Evolutionary conservation across 2,888 invertebrate species (phyloP), one percentile per base, ranked within the genome.

Genomic region (Cheilosia grossa): DNA sequence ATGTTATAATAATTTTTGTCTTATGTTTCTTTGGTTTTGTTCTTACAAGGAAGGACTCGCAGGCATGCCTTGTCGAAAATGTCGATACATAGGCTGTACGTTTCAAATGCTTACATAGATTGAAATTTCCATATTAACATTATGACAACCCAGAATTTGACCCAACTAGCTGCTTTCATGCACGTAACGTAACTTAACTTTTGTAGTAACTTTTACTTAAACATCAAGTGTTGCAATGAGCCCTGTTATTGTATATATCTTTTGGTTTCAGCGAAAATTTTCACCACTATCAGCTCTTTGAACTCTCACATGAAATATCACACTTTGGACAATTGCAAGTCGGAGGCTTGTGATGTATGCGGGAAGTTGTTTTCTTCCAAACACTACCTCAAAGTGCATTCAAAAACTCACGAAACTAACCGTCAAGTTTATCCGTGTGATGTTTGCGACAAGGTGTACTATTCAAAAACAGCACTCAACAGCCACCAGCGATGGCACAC

Each of bases 401-500:
- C 5, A 15, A 67, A 9, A 42, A 49, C 47, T 2, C 80, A 80
- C 9, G 61, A 61, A 1, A 19, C 37, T 21, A 40, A 54, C 4
- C 73, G 74, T 3, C 59, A 37, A 13, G 13, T 21, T 6, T 80
- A 37, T 19, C 2, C 24, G 2, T 88, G 88, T 54, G 61, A 40
- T 27, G 61, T 83, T 10, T 88, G 88, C 40, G 82, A 86, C 5
- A 88, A 88, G 49, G 44, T 87, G 30, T 88, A 88, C 54, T 72
- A 86, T 40, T 82, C 80, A 4, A 27, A 27, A 19, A 13, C 63
- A 21, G 58, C 49, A 10, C 42, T 78, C 4, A 58, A 10, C 42
- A 30, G 37, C 5, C 78, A 70, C 64, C 56, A 44, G 30, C 53
- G 77, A 17, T 47, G 17, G 44, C 77, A 77, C 37, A 66, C 51